Evolutionary conservation across 2,888 invertebrate genomes (phyloP), one percentile per base, ranked within the genome.

Genomic region (Geotrupes spiniger): DNA sequence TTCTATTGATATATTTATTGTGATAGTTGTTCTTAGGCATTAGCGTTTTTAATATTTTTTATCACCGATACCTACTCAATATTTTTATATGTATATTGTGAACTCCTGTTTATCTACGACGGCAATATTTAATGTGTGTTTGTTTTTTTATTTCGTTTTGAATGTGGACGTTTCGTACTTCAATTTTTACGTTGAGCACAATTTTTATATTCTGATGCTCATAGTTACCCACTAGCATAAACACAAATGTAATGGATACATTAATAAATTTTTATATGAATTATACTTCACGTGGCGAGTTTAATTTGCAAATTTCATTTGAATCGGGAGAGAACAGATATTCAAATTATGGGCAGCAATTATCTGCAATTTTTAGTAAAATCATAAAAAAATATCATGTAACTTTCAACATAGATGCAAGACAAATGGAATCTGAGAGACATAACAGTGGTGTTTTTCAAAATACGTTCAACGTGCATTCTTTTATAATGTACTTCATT

Each of bases 211-310:
- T 36, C 26, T 2, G 27, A 45, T 38, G 45, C 45, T 45, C 45
- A 45, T 38, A 38, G 45, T 45, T 28, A 38, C 37, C 45, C 38
- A 45, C 16, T 45, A 45, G 38, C 44, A 43, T 43, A 42, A 46
- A 42, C 41, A 33, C 33, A 14, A 14, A 15, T 50, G 50, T 50
- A 50, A 41, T 46, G 45, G 36, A 42, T 42, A 46, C 45, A 40
- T 46, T 46, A 46, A 50, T 50, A 50, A 50, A 50, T 50, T 50
- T 50, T 50, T 50, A 46, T 42, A 46, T 46, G 40, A 39, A 46
- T 46, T 46, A 46, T 46, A 40, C 33, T 33, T 11, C 29, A 29
- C 14, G 14, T 33, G 12, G 3, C 4, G 21, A 4, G 3, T 21
- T 21, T 21, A 4, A 21, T 21, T 4, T n/a, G n/a, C n/a, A n/a